A percentile compares a stretch with the other conserved stretches of the same genome.
Conservation (phyloP, 2,113 vertebrate species). For the Paradisaea rubra region DNA sequence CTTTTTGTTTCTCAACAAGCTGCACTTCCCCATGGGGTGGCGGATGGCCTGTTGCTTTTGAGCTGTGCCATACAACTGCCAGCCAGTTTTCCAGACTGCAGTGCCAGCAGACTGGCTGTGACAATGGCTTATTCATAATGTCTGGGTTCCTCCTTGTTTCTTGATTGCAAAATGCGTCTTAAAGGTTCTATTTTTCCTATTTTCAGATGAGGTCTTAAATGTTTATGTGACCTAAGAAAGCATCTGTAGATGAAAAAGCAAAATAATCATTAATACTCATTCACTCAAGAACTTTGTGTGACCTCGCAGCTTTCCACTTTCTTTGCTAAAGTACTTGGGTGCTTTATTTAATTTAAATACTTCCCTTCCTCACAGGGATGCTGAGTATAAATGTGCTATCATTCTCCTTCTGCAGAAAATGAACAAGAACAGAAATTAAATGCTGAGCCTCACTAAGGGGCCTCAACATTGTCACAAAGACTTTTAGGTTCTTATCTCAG, state of each 20-base stretch:
- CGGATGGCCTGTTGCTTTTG: neutral
- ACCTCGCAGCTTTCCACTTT: neutral
- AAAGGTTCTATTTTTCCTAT: neutral
- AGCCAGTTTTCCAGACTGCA: neutral
- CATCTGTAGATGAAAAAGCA: neutral
- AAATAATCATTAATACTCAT: neutral
- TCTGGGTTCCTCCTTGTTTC: neutral
- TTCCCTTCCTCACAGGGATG: neutral
- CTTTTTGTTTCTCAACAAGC: neutral
- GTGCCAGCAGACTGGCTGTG: neutral
- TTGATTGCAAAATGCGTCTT: neutral
- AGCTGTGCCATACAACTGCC: neutral
- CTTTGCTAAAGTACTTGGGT: neutral
- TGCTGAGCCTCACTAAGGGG: neutral
- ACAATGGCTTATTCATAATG: neutral
- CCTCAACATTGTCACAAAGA: neutral
- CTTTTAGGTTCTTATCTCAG: neutral
- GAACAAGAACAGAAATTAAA: neutral
- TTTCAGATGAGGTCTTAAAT: neutral
- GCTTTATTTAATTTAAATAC: neutral
- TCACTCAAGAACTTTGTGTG: neutral
- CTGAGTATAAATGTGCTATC: neutral
- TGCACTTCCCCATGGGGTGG: neutral
- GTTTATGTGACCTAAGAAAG: neutral
- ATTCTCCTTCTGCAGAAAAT: neutral